Evolutionary conservation across 2,113 vertebrate species (phyloP).

Genomic region (Bombycilla garrulus): DNA sequence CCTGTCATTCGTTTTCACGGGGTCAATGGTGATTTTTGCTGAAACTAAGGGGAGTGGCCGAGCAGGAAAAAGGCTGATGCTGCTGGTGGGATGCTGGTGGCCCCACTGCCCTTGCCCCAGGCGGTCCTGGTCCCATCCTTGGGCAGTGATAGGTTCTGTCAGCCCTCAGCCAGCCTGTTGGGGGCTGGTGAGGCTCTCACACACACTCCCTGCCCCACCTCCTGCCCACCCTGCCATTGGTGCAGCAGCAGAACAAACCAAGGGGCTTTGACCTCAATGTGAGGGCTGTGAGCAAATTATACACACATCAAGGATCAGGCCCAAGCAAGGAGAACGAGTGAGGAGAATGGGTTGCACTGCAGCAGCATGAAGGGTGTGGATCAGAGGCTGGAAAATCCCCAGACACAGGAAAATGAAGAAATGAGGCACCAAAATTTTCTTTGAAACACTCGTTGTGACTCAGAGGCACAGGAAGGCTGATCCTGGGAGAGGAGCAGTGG

Average conservation of each 20-base stretch:
- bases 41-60: rapidly evolving
- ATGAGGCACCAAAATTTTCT: neutral
- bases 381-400: constrained; percentile 25
- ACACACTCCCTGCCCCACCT: neutral
- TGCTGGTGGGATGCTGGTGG: neutral
- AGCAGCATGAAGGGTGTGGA: neutral
- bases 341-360: neutral
- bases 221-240: neutral
- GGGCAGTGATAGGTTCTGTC: neutral
- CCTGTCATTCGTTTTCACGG: neutral
- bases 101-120: neutral
- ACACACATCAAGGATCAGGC: neutral
- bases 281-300: neutral
- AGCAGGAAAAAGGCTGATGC: neutral
- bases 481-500: neutral
- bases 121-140: neutral
- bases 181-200: neutral
- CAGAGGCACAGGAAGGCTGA: neutral
- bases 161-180: neutral
- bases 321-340: neutral
- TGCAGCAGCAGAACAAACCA: neutral
- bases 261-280: neutral
- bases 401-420: neutral
- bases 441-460: neutral
- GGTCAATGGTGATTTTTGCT: neutral